Evolutionary conservation across 1,140 invertebrate species (phyloP).

Genomic region (Cydia splendana): DNA sequence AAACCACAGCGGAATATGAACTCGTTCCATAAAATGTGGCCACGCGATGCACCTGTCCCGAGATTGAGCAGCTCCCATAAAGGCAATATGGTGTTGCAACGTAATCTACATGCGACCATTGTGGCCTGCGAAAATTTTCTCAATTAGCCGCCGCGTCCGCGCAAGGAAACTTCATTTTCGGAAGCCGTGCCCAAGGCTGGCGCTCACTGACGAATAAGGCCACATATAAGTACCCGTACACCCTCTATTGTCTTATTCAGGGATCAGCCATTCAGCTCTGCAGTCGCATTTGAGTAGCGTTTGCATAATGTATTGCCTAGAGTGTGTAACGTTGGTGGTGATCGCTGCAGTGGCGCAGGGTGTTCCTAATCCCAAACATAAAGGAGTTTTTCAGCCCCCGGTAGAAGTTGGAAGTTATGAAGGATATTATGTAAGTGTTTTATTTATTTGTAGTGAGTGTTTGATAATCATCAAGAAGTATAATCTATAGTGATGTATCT

Average conservation of each 20-base stretch:
- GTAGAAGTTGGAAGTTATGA: conserved; percentile 46
- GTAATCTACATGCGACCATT: conserved; percentile 57
- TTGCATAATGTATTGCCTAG: conserved; percentile 51
- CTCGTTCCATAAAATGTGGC: not conserved
- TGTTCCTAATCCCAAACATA: conserved; percentile 51
- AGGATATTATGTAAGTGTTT: conserved; percentile 63
- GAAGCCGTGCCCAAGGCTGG: conserved; percentile 59
- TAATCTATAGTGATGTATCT: too few relatives aligned
- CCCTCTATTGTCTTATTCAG: conserved; percentile 65
- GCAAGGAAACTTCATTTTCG: conserved; percentile 70
- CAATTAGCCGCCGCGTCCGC: conserved; percentile 52
- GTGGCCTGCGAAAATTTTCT: conserved; percentile 74
- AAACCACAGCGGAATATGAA: not conserved
- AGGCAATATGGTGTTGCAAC: conserved; percentile 49
- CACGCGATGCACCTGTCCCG: not conserved
- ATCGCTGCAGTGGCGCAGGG: conserved; percentile 49
- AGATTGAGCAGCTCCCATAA: conserved; percentile 42
- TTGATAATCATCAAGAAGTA: conserved; percentile 1
- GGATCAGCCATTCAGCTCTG: conserved; percentile 45
- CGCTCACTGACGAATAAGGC: conserved; percentile 58
- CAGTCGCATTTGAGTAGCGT: conserved; percentile 37
- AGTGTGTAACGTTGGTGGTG: conserved; percentile 53
- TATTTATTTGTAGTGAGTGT: not conserved
- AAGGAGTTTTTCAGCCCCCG: conserved; percentile 47
- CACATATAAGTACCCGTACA: conserved; percentile 71